Conservation (phyloP, 2,113 vertebrate genomes). For the Bambusicola thoracicus region DNA sequence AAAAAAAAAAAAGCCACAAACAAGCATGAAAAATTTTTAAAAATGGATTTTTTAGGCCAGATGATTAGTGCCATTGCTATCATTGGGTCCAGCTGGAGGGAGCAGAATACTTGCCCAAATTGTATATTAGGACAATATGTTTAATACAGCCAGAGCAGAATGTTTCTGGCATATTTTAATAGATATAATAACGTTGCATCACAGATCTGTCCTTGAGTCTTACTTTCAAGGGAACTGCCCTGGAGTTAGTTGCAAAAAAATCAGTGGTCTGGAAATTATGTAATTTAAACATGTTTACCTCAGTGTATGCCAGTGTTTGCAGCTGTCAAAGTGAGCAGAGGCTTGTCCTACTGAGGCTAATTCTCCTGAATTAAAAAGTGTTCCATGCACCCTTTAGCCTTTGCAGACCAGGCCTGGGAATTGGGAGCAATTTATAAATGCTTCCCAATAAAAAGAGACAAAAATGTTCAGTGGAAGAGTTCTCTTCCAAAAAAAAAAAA, state of each 20-base stretch:
- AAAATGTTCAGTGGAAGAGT: not conserved
- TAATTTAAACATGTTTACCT: conserved; percentile 71
- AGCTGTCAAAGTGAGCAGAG: conserved; percentile 40
- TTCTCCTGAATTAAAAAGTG: conserved; percentile 53
- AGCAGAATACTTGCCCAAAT: not conserved
- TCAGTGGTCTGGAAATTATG: conserved; percentile 67
- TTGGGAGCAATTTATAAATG: not conserved
- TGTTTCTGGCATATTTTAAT: conserved; percentile 41
- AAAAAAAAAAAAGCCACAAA: not conserved
- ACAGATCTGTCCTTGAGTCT: conserved; percentile 63
- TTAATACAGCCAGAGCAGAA: conserved; percentile 6
- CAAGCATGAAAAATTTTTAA: not conserved
- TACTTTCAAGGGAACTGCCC: conserved; percentile 69
- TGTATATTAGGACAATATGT: not conserved
- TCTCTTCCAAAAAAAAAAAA: not conserved
- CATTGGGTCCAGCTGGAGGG: not conserved
- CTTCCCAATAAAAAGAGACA: not conserved
- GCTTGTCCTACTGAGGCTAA: not conserved
- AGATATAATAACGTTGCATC: conserved; percentile 26
- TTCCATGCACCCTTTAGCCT: not conserved
- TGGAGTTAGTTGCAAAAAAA: conserved; percentile 64
- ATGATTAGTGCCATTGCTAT: not conserved
- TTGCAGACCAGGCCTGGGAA: not conserved
- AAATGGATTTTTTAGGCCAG: not conserved
- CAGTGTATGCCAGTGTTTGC: conserved; percentile 48